Evolutionary conservation across 2,797 vertebrate genomes (phyloP).

Genomic region (Pseudochirops cupreus): DNA sequence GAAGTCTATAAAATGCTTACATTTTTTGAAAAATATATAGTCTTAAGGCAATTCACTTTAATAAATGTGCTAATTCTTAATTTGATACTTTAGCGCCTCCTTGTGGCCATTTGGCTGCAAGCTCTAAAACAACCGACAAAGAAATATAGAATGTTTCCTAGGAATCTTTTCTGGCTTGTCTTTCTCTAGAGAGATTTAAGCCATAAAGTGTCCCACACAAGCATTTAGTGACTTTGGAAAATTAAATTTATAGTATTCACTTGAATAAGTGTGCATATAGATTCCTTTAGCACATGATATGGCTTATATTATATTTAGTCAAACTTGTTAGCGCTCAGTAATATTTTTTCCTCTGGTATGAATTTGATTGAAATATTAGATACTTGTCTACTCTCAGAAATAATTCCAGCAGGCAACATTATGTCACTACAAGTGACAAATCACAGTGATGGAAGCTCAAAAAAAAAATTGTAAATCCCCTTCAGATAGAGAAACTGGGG

Average conservation of each 20-base stretch:
- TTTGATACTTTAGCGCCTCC: constrained; percentile 85
- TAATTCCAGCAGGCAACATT: constrained; percentile 47
- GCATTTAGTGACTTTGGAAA: neutral
- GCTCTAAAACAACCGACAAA: neutral
- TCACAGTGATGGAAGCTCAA: neutral
- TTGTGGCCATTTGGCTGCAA: constrained; percentile 74
- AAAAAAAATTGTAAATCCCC: neutral
- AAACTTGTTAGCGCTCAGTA: constrained; percentile 26
- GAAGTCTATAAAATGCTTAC: neutral
- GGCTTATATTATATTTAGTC: neutral
- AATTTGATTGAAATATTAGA: constrained; percentile 48
- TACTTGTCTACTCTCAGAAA: constrained; percentile 7
- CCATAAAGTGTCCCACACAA: neutral
- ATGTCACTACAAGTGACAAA: constrained; percentile 24
- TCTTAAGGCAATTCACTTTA: neutral
- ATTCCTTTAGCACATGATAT: neutral
- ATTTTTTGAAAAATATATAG: neutral
- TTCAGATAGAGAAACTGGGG: constrained; percentile 5
- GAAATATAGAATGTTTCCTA: neutral
- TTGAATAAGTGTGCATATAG: neutral
- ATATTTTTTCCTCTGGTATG: constrained; percentile 22
- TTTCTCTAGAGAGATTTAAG: constrained; percentile 20
- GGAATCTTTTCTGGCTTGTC: neutral
- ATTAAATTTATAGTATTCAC: neutral
- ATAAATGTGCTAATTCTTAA: constrained; percentile 62